Percentiles rank a stretch among this genome's conserved stretches.
Evolutionary conservation across 2,888 invertebrate genomes (phyloP).

Genomic region (Suillia variegata): DNA sequence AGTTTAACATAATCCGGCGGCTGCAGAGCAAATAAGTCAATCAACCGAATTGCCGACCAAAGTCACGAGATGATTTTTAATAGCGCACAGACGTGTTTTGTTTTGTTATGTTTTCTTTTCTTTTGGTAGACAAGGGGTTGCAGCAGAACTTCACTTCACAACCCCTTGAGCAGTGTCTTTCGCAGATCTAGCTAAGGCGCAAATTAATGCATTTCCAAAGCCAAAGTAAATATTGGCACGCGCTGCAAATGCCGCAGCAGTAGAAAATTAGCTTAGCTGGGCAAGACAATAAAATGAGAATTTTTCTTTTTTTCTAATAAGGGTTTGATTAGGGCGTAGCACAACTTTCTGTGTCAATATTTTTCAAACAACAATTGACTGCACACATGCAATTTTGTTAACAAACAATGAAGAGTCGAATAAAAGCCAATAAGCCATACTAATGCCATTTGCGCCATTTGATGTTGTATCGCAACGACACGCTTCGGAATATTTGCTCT

Average conservation of each 20-base stretch:
- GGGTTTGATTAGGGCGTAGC: too few relatives aligned
- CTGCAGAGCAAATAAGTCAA: constrained; percentile 27
- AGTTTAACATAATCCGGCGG: constrained; percentile 13
- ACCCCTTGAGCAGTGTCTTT: background rate
- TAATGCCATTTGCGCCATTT: too few relatives aligned
- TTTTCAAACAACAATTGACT: constrained; percentile 14
- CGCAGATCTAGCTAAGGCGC: too few relatives aligned
- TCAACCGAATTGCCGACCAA: constrained; percentile 12
- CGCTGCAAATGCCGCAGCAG: background rate
- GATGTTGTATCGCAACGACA: too few relatives aligned
- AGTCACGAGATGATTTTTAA: constrained; percentile 7
- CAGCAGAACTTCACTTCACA: background rate
- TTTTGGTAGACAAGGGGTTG: background rate
- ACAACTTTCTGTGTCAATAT: constrained; percentile 13
- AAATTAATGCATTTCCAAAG: constrained; percentile 19
- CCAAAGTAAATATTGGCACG: constrained; percentile 25
- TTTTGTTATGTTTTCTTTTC: constrained; percentile 1
- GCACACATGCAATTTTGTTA: constrained; percentile 4
- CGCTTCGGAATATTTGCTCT: constrained; percentile 6
- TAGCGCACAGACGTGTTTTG: constrained; percentile 10
- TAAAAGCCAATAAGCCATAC: too few relatives aligned
- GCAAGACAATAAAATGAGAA: too few relatives aligned
- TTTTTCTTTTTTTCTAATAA: too few relatives aligned
- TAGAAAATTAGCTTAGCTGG: too few relatives aligned
- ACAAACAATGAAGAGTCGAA: background rate